phyloP scores from a whole-genome alignment of 2,113 vertebrate genomes.

The Myotis brandtii region DNA sequence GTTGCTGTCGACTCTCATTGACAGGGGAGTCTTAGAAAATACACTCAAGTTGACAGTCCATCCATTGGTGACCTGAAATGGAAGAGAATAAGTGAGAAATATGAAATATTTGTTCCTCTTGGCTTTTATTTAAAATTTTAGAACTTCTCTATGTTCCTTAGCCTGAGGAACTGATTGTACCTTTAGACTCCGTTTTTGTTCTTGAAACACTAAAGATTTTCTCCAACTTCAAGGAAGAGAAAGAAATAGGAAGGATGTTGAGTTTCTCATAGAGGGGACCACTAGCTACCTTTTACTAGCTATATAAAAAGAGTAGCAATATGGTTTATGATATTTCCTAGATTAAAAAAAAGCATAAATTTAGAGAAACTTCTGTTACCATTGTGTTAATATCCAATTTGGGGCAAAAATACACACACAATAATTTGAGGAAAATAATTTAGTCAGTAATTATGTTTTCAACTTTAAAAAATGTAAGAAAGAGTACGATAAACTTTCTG shows the following conservation, averaged over 20 bases:
- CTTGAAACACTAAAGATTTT: neutral
- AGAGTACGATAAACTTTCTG: neutral
- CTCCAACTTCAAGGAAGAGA: neutral
- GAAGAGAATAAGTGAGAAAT: neutral
- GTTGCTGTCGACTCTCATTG: neutral
- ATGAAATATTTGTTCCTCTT: neutral
- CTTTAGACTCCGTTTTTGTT: neutral
- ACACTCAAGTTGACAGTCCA: neutral
- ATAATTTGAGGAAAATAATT: neutral
- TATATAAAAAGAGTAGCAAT: neutral
- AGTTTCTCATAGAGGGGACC: neutral
- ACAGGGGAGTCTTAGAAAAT: neutral
- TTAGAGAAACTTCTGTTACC: neutral
- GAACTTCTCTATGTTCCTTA: neutral
- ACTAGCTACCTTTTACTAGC: neutral
- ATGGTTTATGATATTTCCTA: neutral
- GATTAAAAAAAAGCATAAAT: neutral
- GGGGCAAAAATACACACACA: neutral
- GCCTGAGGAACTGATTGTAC: neutral
- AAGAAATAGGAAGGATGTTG: neutral
- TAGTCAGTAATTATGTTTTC: neutral
- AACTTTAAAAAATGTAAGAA: neutral
- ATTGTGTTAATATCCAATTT: neutral
- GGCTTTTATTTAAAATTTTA: constrained; percentile 11
- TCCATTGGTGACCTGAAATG: neutral